phyloP scores from a whole-genome alignment of 2,113 vertebrate species.

The Scomber japonicus region DNA sequence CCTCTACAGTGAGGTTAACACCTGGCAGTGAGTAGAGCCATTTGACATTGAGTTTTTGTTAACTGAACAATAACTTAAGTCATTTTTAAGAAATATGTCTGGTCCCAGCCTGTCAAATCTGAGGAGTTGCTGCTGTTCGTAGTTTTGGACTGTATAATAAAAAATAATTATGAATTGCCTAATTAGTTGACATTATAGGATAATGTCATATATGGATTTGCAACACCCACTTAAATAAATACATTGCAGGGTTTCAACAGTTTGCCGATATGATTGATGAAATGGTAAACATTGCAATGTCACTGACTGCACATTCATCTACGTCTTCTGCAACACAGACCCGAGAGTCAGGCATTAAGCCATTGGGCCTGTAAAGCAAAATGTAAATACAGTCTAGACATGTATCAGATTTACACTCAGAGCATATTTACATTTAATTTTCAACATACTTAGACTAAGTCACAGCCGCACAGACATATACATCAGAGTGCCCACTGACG shows the following conservation, averaged over 20 bases:
- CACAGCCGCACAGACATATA: constrained; percentile 2
- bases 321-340: neutral
- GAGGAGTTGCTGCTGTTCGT: neutral
- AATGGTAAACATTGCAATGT: constrained; percentile 20
- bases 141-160: neutral
- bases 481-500: constrained; percentile 48
- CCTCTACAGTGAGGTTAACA: neutral
- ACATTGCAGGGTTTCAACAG: constrained; percentile 17
- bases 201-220: neutral
- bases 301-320: neutral
- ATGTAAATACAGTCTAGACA: constrained; percentile 56
- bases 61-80: neutral
- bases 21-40: neutral
- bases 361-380: constrained; percentile 16
- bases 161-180: neutral
- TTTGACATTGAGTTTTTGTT: neutral
- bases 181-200: too few relatives aligned
- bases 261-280: constrained; percentile 25
- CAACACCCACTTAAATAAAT: neutral
- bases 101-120: neutral
- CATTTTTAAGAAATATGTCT: neutral
- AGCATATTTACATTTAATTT: constrained; percentile 71
- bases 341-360: neutral
- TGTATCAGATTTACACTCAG: constrained; percentile 46
- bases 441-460: constrained; percentile 5